phyloP scores from a whole-genome alignment of 2,113 vertebrate species.

The Carassius gibelio region DNA sequence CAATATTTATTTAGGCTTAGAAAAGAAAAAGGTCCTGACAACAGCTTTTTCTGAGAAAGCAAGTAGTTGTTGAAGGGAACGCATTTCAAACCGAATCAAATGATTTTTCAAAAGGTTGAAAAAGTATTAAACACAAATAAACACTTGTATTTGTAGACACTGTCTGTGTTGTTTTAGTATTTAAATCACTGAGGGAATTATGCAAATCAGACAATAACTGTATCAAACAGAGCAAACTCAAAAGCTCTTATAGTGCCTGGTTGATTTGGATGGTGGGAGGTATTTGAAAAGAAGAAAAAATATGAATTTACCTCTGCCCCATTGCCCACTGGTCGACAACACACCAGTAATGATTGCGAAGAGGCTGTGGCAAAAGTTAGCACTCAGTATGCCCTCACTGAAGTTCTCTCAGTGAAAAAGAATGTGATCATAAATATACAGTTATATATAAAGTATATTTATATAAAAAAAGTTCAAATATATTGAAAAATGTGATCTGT shows the following conservation, averaged over 20 bases:
- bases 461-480: too few species aligned
- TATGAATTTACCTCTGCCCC: neutral
- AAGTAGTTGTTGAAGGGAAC: neutral
- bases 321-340: too few species aligned
- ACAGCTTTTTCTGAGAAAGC: neutral
- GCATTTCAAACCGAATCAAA: neutral
- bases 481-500: too few species aligned
- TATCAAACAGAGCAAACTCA: neutral
- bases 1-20: neutral
- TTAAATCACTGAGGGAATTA: neutral
- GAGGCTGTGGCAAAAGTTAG: neutral
- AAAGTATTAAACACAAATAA: slow-evolving; percentile 11
- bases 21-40: neutral
- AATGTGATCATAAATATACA: neutral
- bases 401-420: neutral
- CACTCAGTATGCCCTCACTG: neutral
- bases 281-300: neutral
- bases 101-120: neutral
- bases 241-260: neutral
- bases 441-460: neutral
- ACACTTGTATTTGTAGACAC: neutral
- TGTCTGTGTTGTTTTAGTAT: neutral
- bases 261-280: neutral
- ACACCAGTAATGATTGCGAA: neutral
- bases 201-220: neutral